Evolutionary conservation across 1,140 invertebrate genomes (phyloP).

Genomic region (Brachionus sp.): DNA sequence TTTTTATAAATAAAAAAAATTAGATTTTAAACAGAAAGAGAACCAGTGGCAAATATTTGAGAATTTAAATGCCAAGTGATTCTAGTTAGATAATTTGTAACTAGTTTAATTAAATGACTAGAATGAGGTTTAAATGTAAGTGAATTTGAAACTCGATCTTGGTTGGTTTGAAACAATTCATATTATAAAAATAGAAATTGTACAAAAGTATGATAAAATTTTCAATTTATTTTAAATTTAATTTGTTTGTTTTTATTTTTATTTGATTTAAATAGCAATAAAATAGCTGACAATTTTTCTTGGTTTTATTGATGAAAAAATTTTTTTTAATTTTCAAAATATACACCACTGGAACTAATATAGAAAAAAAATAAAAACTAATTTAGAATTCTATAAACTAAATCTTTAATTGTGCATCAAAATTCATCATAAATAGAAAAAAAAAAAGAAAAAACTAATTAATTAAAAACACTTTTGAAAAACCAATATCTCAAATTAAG

Average conservation of each 20-base stretch:
- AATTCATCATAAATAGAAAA: not conserved
- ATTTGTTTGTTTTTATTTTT: too few species aligned
- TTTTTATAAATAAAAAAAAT: not conserved
- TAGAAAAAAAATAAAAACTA: not conserved
- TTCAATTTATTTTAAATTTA: too few species aligned
- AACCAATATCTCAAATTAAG: not conserved
- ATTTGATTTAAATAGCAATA: not conserved
- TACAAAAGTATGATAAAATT: too few species aligned
- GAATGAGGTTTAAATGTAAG: not conserved
- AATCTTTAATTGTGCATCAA: conserved; percentile 32
- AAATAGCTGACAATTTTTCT: not conserved
- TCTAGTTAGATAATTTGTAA: not conserved
- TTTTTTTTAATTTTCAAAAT: not conserved
- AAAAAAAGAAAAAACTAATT: not conserved
- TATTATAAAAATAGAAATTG: too few species aligned
- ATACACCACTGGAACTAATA: conserved; percentile 1
- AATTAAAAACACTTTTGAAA: not conserved
- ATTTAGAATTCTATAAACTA: not conserved
- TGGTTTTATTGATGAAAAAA: not conserved
- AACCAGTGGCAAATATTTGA: not conserved
- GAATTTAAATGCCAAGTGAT: not conserved
- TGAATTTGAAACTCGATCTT: not conserved
- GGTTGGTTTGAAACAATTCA: not conserved
- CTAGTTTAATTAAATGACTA: not conserved
- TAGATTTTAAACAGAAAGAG: not conserved